Conservation (phyloP, 2,888 invertebrate genomes). For the Actias luna region DNA sequence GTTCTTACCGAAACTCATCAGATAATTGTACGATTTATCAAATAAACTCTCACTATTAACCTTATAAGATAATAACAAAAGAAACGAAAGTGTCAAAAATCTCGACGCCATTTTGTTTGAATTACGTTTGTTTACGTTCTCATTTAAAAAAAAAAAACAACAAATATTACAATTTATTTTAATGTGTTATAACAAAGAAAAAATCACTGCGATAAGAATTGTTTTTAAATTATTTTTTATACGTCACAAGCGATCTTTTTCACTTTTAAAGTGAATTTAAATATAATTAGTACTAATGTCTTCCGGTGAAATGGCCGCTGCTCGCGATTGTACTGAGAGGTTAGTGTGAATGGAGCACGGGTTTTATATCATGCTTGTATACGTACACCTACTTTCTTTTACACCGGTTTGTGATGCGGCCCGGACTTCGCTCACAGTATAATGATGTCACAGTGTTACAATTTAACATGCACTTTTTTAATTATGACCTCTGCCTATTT, state of each 20-base stretch:
- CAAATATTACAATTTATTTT: neutral
- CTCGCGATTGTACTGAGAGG: slow-evolving; percentile 48
- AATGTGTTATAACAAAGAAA: neutral
- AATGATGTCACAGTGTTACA: neutral
- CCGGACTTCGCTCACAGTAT: neutral
- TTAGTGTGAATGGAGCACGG: slow-evolving; percentile 31
- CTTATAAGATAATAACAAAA: slow-evolving; percentile 43
- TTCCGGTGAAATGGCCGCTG: slow-evolving; percentile 8
- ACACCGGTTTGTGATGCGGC: slow-evolving; percentile 27
- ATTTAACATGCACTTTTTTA: neutral
- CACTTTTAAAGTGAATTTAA: neutral
- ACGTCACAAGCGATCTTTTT: neutral
- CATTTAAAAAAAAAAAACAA: neutral
- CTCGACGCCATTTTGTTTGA: slow-evolving; percentile 51
- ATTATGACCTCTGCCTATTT: too few species aligned
- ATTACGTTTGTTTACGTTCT: slow-evolving; percentile 13
- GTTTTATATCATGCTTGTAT: slow-evolving; percentile 33
- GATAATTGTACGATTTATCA: slow-evolving; percentile 67
- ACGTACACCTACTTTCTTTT: slow-evolving; percentile 60
- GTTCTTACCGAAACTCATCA: slow-evolving; percentile 63
- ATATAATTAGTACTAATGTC: neutral
- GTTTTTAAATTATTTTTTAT: slow-evolving; percentile 9
- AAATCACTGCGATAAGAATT: neutral
- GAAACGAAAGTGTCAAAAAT: slow-evolving; percentile 39
- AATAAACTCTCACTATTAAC: slow-evolving; percentile 59